A percentile compares a stretch with the other conserved stretches of the same genome.
phyloP scores from a whole-genome alignment of 2,797 vertebrate species.

The Tragopan temminckii region DNA sequence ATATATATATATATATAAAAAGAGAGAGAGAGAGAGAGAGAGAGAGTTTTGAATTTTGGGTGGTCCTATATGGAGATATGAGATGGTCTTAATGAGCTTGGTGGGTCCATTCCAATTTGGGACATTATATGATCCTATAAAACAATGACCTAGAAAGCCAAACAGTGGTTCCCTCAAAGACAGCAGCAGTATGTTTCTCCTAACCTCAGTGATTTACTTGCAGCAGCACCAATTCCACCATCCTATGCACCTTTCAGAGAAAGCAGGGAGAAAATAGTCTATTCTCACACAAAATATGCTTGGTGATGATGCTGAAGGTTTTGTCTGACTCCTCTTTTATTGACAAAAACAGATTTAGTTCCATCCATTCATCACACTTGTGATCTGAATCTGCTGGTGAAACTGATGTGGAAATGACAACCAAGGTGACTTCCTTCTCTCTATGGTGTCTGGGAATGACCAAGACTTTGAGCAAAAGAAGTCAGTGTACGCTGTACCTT shows the following conservation, averaged over 20 bases:
- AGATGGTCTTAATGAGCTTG: too few relatives aligned
- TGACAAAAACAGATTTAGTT: not conserved
- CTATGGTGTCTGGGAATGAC: too few relatives aligned
- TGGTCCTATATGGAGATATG: too few relatives aligned
- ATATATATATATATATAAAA: too few relatives aligned
- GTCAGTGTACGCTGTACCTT: accelerated
- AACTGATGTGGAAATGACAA: not conserved
- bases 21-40: too few relatives aligned
- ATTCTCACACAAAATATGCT: not conserved
- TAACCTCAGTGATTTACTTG: not conserved
- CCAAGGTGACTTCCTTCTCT: not conserved
- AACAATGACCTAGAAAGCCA: not conserved
- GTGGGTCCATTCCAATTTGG: too few relatives aligned
- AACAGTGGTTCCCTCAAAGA: not conserved
- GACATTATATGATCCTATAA: too few relatives aligned
- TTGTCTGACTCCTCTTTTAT: not conserved
- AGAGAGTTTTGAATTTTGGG: too few relatives aligned
- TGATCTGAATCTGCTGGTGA: not conserved
- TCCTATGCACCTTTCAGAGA: not conserved
- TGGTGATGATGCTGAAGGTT: not conserved
- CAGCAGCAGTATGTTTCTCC: not conserved
- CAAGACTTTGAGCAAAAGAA: not conserved
- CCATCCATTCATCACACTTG: not conserved
- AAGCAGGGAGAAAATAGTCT: not conserved
- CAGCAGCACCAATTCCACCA: not conserved